Conservation (phyloP, 2,888 invertebrate genomes). For the Tachina grossa region DNA sequence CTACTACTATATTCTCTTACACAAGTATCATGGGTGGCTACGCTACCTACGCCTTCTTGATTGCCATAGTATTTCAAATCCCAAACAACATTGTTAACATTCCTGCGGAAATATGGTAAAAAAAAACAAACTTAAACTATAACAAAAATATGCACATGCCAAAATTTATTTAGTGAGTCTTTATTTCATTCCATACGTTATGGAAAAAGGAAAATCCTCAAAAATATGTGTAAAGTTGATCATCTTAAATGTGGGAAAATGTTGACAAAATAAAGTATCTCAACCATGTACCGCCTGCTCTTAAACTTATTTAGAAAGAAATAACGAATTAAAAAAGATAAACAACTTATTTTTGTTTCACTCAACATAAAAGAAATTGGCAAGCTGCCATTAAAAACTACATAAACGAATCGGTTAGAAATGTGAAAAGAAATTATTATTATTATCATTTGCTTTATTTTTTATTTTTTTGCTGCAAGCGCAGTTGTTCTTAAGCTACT, state of each 20-base stretch:
- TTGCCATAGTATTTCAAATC: conserved; percentile 20
- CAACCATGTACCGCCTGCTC: conserved; percentile 55
- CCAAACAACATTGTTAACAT: conserved; percentile 49
- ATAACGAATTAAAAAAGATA: conserved; percentile 29
- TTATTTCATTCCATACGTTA: conserved; percentile 36
- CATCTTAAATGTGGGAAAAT: conserved; percentile 42
- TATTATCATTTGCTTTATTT: too few species aligned
- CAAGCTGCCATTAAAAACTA: conserved; percentile 63
- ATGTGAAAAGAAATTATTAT: conserved; percentile 6
- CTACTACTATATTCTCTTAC: background rate
- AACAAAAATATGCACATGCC: conserved; percentile 39
- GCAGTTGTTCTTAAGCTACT: too few species aligned
- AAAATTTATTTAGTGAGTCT: conserved; percentile 37
- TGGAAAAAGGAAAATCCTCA: background rate
- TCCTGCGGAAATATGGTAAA: conserved; percentile 7
- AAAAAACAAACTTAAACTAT: conserved; percentile 14
- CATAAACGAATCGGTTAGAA: conserved; percentile 19
- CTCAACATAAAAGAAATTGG: conserved; percentile 52
- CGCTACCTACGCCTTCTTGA: background rate
- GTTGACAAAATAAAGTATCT: conserved; percentile 62
- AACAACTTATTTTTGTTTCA: conserved; percentile 55
- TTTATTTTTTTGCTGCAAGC: too few species aligned
- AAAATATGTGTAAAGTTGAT: conserved; percentile 23
- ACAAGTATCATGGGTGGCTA: background rate
- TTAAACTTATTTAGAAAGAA: conserved; percentile 18